Percentiles rank a stretch among this genome's conserved stretches.
phyloP scores from a whole-genome alignment of 92 coral and sea anemone species.

The Palythoa heliodiscus region DNA sequence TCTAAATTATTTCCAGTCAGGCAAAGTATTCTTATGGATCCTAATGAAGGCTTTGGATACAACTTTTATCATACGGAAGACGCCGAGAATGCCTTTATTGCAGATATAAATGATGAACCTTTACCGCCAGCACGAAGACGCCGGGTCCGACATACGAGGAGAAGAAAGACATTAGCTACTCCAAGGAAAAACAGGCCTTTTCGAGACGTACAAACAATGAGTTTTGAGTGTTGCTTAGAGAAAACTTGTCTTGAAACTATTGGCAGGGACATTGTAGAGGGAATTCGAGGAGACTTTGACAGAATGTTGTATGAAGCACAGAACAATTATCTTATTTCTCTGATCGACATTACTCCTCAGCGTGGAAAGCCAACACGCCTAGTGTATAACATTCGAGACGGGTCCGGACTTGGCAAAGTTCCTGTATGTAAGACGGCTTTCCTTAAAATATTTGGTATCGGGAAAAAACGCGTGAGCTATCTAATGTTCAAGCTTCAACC shows the following conservation, averaged over 20 bases:
- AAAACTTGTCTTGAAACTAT: slow-evolving; percentile 43
- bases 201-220: slow-evolving; percentile 16
- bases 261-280: slow-evolving; percentile 31
- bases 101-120: neutral
- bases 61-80: no score
- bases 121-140: slow-evolving; percentile 26
- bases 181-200: slow-evolving; percentile 55
- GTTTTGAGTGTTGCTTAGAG: slow-evolving; percentile 44
- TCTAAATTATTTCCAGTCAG: no score
- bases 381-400: slow-evolving; percentile 39
- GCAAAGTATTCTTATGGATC: no score
- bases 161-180: slow-evolving; percentile 26
- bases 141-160: neutral
- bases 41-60: no score
- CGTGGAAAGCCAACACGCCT: slow-evolving; percentile 25
- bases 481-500: slow-evolving; percentile 30
- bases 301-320: slow-evolving; percentile 44
- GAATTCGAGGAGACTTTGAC: slow-evolving; percentile 42
- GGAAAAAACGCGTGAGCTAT: slow-evolving; percentile 23
- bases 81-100: neutral
- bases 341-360: slow-evolving; percentile 46
- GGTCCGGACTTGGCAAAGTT: slow-evolving; percentile 44
- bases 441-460: slow-evolving; percentile 49
- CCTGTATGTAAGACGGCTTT: slow-evolving; percentile 49
- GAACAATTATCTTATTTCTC: slow-evolving; percentile 47